Evolutionary conservation across 2,113 vertebrate genomes (phyloP), one percentile per base, ranked within the genome.

Genomic region (Mirza zaza): DNA sequence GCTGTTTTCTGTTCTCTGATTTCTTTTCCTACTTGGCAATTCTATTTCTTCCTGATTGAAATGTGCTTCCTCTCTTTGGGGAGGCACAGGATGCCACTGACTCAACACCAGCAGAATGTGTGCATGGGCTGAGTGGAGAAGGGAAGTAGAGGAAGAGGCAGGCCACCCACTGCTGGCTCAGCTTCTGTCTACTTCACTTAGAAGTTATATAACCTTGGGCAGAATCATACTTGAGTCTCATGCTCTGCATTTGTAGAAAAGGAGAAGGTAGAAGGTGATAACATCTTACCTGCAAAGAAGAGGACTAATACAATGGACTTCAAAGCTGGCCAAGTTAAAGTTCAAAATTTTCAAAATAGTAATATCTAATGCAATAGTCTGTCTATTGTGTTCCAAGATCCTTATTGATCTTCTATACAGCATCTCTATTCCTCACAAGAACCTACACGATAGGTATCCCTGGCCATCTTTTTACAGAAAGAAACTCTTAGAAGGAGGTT

Each of bases 31-130:
- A 70, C 9, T 76, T 81, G 68, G 34, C 36, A 79, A 23, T 71
- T 68, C 5, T 45, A 95, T 93, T 96, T 97, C 80, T 79, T 97
- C 65, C 45, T 71, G 50, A 73, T 39, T 97, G 87, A 95, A 90
- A 95, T 77, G 39, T 87, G 87, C 84, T 97, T 97, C 95, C 94
- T 93, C 5, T 73, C 63, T 81, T 50, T 45, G 57, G 48, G 21
- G 91, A 96, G 32, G 70, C 73, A 71, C 77, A 94, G 76, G 89
- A 95, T 83, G 45, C 36, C 39, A n/a, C 57, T 93, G 83, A 91
- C 5, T 75, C 13, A 76, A 63, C 20, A 29, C 13, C 65, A 81
- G 73, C 71, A n/a, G 48, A 94, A 96, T 94, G 83, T 80, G 83
- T 90, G 15, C 50, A 87, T 27, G 25, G 42, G 45, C 36, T 80